Percentiles rank a stretch among this genome's conserved stretches.
phyloP scores from a whole-genome alignment of 2,888 invertebrate genomes.

The Noctua fimbriata region DNA sequence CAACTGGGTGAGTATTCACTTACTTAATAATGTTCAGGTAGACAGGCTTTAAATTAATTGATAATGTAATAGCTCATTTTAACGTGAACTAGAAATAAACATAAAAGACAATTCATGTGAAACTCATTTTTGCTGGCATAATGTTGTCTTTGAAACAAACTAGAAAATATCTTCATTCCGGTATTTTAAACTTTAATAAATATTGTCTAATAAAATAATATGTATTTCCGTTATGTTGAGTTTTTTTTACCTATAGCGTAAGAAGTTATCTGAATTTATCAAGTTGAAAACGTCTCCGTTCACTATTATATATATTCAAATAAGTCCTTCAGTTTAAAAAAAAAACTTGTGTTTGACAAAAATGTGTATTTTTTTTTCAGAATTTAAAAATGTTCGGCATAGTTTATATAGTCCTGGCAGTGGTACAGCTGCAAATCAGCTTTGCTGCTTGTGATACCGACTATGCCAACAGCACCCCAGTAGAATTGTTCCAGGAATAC shows the following conservation, averaged over 20 bases:
- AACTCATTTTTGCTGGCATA: background rate
- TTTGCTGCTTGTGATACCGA: constrained; percentile 43
- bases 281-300: background rate
- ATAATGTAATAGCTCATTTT: background rate
- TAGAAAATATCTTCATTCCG: background rate
- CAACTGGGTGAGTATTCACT: constrained; percentile 37
- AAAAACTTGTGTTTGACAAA: background rate
- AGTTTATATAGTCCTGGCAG: constrained; percentile 33
- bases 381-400: constrained; percentile 38
- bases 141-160: background rate
- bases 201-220: background rate
- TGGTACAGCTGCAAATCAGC: constrained; percentile 31
- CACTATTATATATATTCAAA: background rate
- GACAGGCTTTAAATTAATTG: background rate
- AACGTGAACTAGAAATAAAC: background rate
- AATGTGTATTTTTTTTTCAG: constrained; percentile 25
- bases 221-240: background rate
- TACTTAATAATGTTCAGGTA: background rate
- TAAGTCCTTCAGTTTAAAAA: background rate
- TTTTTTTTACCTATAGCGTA: background rate
- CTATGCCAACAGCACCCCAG: constrained; percentile 60
- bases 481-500: constrained; percentile 73
- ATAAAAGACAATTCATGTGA: background rate
- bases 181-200: background rate
- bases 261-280: too few relatives aligned